Conservation (phyloP, 2,797 vertebrate species). For the Natrix natrix region DNA sequence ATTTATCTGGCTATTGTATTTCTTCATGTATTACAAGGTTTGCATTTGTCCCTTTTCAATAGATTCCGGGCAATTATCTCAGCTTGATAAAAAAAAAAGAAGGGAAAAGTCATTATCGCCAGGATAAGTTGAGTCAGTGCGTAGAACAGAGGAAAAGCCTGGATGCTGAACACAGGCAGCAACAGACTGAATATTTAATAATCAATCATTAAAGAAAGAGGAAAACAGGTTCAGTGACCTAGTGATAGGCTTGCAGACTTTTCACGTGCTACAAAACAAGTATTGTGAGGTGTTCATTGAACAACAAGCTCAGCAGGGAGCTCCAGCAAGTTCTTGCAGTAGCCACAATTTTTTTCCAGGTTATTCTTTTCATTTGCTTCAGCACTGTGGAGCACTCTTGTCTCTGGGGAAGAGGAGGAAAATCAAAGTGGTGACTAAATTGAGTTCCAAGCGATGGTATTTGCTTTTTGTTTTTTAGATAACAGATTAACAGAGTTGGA, state of each 20-base stretch:
- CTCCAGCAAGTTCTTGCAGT: background rate
- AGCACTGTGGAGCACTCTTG: background rate
- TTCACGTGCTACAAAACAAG: background rate
- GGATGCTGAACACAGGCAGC: background rate
- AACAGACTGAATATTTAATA: background rate
- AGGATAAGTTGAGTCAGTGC: background rate
- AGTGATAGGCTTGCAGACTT: background rate
- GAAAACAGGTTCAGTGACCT: background rate
- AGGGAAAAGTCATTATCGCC: conserved; percentile 47
- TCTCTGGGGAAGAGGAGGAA: background rate
- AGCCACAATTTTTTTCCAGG: background rate
- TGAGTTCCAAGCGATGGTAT: background rate
- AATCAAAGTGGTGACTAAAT: background rate
- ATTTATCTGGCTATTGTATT: conserved; percentile 57
- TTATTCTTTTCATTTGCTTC: background rate
- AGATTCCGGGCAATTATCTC: background rate
- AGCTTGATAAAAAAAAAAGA: conserved; percentile 44
- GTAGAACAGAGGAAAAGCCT: background rate
- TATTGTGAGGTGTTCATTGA: background rate
- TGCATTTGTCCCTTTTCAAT: background rate
- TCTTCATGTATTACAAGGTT: background rate
- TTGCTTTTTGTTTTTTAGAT: too few species aligned
- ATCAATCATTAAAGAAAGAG: background rate
- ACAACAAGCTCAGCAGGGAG: background rate
- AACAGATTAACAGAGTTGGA: too few species aligned